Conservation (phyloP, 2,113 vertebrate genomes). For the Corythaixoides concolor region DNA sequence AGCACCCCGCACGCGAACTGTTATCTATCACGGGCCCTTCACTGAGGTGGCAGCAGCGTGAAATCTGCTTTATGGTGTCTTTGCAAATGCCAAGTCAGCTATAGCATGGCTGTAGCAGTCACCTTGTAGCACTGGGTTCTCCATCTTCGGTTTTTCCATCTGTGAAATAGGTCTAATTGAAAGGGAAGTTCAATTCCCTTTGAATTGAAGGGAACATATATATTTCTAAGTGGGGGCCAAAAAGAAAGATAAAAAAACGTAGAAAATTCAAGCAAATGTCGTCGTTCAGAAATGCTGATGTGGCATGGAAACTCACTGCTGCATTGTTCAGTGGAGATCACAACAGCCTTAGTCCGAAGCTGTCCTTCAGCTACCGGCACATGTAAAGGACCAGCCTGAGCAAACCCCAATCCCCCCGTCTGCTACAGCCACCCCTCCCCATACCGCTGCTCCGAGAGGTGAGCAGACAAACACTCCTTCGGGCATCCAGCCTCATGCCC, state of each 20-base stretch:
- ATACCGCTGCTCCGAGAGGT: fast-evolving
- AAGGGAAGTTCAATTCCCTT: background rate
- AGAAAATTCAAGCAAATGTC: background rate
- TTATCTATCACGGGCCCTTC: background rate
- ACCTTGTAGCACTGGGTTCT: background rate
- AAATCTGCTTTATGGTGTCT: background rate
- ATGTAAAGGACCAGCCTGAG: background rate
- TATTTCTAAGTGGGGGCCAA: background rate
- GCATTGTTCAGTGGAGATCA: background rate
- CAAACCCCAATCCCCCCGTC: fast-evolving
- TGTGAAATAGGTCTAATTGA: background rate
- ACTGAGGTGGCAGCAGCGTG: background rate
- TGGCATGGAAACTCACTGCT: background rate
- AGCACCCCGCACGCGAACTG: fast-evolving
- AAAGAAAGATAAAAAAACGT: background rate
- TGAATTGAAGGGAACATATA: background rate
- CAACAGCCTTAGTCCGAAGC: background rate
- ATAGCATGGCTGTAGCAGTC: background rate
- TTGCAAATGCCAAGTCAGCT: background rate
- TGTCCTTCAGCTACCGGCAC: background rate
- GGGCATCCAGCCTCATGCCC: background rate
- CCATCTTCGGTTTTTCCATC: background rate
- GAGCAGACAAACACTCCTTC: background rate
- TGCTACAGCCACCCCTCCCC: background rate
- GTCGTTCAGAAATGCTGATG: background rate